Evolutionary conservation across 1,140 invertebrate species (phyloP), one percentile per base, ranked within the genome.

Genomic region (Eubasilissa regina): DNA sequence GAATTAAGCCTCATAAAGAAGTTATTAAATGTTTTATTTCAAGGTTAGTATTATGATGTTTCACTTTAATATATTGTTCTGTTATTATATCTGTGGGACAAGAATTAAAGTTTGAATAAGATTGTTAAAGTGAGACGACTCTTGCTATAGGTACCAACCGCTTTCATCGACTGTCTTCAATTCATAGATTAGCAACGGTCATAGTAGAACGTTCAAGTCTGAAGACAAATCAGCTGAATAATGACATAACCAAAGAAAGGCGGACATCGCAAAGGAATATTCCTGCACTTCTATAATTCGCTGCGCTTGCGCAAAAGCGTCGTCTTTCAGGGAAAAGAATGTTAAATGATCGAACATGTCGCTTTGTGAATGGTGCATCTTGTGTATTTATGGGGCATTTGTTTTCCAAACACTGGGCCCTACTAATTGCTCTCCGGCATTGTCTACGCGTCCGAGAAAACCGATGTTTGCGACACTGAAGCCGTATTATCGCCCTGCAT

Each of bases 251-350:
- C 35, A 35, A 43, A 64, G 60, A 64, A 64, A 3, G 60, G 60
- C 60, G 60, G 60, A 64, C 11, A 35, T 13, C 25, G 17, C 60
- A 64, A 64, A 64, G 60, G 10, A 43, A 45, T 47, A 19, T 70
- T 70, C 45, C 11, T 25, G 7, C 25, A 25, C 60, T 11, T 35
- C 60, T 8, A 9, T 64, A 21, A 70, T 48, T 48, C 15, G 43
- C 43, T 70, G 11, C 15, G 66, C 66, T 70, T 70, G 21, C 66
- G 66, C 66, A 70, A 70, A 70, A 70, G 17, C 43, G 45, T n/a
- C 60, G 25, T 70, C 45, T 70, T 70, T 70, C 66, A 70, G 0
- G n/a, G 66, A 48, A 70, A 70, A 70, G 45, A 70, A 70, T 70
- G 66, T 21, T 47, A 15, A 70, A 70, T 70, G 47, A 70, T 70